phyloP scores from a whole-genome alignment of 2,797 vertebrate species.

The Sphenodon punctatus region DNA sequence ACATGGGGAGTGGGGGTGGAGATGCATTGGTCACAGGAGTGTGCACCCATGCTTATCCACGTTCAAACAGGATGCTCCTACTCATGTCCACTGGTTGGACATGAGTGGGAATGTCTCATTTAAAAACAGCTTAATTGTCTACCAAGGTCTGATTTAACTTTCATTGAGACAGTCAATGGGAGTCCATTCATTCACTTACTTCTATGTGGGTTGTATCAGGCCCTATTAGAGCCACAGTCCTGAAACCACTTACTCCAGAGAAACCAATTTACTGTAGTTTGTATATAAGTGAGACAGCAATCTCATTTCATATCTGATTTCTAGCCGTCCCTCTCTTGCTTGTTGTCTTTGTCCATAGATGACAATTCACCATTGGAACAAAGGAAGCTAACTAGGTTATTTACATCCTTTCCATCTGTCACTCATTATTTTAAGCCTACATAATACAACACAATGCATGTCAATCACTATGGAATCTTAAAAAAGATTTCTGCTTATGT shows the following conservation, averaged over 20 bases:
- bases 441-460: not conserved
- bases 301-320: not conserved
- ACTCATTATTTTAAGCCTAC: not conserved
- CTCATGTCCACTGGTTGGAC: no score
- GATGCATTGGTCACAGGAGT: no score
- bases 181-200: fast-evolving
- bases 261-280: no score
- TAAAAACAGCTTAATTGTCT: no score
- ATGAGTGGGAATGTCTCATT: no score
- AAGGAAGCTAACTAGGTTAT: not conserved
- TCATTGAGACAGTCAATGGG: not conserved
- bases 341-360: not conserved
- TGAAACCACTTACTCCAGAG: no score
- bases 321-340: not conserved
- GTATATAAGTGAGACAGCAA: not conserved
- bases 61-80: no score
- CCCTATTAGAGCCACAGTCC: no score
- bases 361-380: not conserved
- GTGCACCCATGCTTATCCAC: no score
- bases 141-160: no score
- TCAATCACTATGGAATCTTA: not conserved
- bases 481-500: not conserved
- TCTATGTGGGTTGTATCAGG: not conserved
- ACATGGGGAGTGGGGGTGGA: no score
- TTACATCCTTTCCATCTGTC: not conserved